These are phyloP conservation scores for Papilio protenor DNA, from an alignment of 2,888 invertebrate species.

Conservation along the genomic window DNA sequence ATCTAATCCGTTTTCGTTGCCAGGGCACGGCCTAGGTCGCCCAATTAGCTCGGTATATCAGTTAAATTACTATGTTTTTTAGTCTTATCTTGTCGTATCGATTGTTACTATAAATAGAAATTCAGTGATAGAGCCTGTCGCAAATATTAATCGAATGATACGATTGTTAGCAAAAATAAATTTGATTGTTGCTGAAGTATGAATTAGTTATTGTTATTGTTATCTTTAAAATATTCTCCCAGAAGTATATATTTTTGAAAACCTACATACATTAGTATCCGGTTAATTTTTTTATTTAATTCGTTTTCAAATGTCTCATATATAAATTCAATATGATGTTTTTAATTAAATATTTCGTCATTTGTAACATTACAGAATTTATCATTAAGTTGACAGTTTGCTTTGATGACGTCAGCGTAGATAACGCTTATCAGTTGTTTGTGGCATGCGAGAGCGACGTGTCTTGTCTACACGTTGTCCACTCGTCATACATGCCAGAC, in stretches of 20 bases:
- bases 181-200: background rate
- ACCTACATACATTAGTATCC: background rate
- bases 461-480: slow-evolving; percentile 5
- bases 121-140: background rate
- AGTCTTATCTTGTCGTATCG: slow-evolving; percentile 46
- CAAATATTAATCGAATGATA: background rate
- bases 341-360: slow-evolving; percentile 21
- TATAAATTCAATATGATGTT: background rate
- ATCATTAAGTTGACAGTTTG: slow-evolving; percentile 15
- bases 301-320: background rate
- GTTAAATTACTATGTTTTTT: slow-evolving; percentile 48
- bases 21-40: slow-evolving; percentile 38
- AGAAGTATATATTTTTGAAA: no score
- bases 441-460: slow-evolving; percentile 33
- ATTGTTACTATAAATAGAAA: slow-evolving; percentile 45
- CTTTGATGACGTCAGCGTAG: background rate
- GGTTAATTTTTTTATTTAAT: background rate
- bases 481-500: slow-evolving; percentile 1
- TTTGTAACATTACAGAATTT: slow-evolving; percentile 6
- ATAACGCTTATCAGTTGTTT: slow-evolving; percentile 39
- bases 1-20: background rate
- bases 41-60: slow-evolving; percentile 45
- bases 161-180: background rate
- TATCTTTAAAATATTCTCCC: no score
- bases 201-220: background rate